phyloP scores from a whole-genome alignment of 2,888 invertebrate species.

The Chrysotoxum bicinctum region DNA sequence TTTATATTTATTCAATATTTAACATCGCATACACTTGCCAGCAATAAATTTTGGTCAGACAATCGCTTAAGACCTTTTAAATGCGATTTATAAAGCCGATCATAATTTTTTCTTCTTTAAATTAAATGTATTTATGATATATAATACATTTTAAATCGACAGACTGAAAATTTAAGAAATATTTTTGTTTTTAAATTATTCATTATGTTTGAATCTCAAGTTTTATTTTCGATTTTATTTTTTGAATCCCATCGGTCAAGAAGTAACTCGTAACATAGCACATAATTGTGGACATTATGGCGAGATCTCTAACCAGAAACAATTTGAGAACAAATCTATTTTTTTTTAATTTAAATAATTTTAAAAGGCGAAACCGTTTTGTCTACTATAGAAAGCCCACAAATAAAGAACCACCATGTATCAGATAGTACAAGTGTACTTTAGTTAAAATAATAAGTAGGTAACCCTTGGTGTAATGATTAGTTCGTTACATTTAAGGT shows the following conservation, averaged over 20 bases:
- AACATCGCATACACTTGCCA: conserved; percentile 8
- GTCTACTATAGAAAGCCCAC: background rate
- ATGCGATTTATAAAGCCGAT: background rate
- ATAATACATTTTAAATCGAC: background rate
- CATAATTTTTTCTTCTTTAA: background rate
- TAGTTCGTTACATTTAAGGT: no score
- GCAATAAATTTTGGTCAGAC: background rate
- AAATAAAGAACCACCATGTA: background rate
- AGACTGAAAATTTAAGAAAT: background rate
- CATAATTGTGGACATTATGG: background rate
- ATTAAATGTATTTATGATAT: background rate
- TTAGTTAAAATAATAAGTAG: background rate
- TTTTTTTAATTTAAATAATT: background rate
- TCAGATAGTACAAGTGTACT: background rate
- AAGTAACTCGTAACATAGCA: no score
- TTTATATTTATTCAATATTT: conserved; percentile 15
- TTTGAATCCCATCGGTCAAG: background rate
- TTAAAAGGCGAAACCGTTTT: background rate
- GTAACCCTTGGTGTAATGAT: no score
- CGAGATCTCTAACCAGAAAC: background rate
- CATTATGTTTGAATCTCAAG: background rate
- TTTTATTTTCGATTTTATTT: background rate
- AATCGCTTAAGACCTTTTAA: background rate
- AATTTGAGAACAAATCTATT: background rate
- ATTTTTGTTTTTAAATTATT: background rate